Evolutionary conservation across 2,888 invertebrate genomes (phyloP), one percentile per base, ranked within the genome.

Genomic region (Calameuta filiformis): DNA sequence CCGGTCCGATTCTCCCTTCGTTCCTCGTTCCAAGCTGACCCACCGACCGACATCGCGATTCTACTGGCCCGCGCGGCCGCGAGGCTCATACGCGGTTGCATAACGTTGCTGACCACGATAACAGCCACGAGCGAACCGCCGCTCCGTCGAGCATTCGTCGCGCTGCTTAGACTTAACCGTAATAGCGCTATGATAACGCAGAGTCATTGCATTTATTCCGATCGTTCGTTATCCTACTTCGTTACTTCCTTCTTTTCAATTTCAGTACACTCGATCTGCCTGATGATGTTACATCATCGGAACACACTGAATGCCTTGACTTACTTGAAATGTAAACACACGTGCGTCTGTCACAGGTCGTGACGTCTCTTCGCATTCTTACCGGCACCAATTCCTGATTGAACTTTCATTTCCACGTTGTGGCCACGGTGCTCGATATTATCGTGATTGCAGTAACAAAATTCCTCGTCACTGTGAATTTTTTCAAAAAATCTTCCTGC

Each of bases 31-130:
- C 79, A 79, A 80, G 80, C 80, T 83, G 84, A 83, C 83, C 84
- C 80, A 85, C 77, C 82, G 81, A 84, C 85, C 85, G 83, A 85
- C 82, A 84, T 84, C 82, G 77, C 76, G 80, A 82, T 56, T 23
- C 56, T 56, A 56, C 56, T 56, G 56, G 56, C 56, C 56, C 56
- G 56, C 23, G 23, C 9, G 23, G 2, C 56, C 56, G 56, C 56
- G 56, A 56, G 56, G 56, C 56, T 23, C 56, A 23, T 56, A 56
- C 56, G 56, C 56, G 56, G 56, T 85, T 87, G 85, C 85, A 84
- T 85, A 86, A 86, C 82, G 78, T 76, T 75, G 37, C 78, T 85
- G 87, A 87, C 71, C 31, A 34, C 31, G 71, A 71, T 71, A 34
- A 34, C 71, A 34, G 71, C 12, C 71, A 34, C 71, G 71, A 31